Evolutionary conservation across 2,888 invertebrate genomes (phyloP).

Genomic region (Cephus nigrinus): DNA sequence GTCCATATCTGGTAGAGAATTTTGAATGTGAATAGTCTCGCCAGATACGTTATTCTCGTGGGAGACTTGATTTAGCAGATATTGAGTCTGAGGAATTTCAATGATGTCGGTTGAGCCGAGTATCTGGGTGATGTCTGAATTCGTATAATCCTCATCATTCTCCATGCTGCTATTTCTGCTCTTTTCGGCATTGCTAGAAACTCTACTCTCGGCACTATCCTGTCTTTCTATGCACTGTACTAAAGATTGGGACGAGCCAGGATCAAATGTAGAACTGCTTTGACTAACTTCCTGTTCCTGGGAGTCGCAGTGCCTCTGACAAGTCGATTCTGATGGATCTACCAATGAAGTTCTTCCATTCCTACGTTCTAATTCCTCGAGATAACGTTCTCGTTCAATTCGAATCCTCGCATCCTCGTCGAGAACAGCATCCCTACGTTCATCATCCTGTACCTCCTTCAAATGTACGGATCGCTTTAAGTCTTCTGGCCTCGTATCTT

Average conservation of each 20-base stretch:
- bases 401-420: conserved; percentile 27
- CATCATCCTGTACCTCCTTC: not conserved
- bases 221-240: conserved; percentile 11
- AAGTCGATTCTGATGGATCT: not conserved
- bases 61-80: conserved; percentile 70
- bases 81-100: conserved; percentile 74
- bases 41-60: conserved; percentile 53
- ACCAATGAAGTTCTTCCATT: not conserved
- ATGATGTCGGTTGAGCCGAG: conserved; percentile 63
- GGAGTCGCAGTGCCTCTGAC: not conserved
- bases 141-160: conserved; percentile 39
- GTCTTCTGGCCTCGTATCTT: conserved; percentile 26
- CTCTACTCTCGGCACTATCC: conserved; percentile 13
- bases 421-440: conserved; percentile 24
- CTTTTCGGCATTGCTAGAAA: conserved; percentile 6
- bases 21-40: conserved; percentile 52
- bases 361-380: conserved; percentile 17
- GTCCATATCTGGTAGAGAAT: conserved; percentile 61
- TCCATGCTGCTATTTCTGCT: conserved; percentile 7
- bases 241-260: not conserved
- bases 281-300: not conserved
- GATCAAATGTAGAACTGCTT: not conserved
- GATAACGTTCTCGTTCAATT: conserved; percentile 27
- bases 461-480: conserved; percentile 23
- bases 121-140: conserved; percentile 49